Percentiles rank a stretch among this genome's conserved stretches.
These are phyloP conservation scores for Leptodactylus fuscus DNA, from an alignment of 2,113 vertebrate genomes.

Conservation along the genomic window DNA sequence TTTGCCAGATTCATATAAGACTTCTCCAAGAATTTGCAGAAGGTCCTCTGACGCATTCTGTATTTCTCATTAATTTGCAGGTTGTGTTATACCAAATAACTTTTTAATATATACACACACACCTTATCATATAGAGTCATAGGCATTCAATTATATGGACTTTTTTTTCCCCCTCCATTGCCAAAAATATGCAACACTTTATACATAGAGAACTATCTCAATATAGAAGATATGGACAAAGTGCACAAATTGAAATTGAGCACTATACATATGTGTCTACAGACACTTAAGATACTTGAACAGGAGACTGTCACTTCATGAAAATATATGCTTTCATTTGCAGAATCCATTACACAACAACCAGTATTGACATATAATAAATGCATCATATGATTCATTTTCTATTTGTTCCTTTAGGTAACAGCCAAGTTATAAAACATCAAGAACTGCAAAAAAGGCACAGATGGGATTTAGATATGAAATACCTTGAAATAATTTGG, in stretches of 20 bases:
- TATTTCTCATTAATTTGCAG: too few relatives aligned
- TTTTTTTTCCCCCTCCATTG: neutral
- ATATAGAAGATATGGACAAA: slow-evolving; percentile 21
- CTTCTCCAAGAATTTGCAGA: too few relatives aligned
- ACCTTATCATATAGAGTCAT: too few relatives aligned
- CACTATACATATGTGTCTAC: slow-evolving; percentile 19
- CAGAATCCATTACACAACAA: slow-evolving; percentile 14
- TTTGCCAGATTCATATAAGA: too few relatives aligned
- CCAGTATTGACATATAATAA: neutral
- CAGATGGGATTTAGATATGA: neutral
- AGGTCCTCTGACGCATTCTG: too few relatives aligned
- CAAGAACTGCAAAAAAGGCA: slow-evolving; percentile 23
- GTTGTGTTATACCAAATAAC: too few relatives aligned
- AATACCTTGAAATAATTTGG: neutral
- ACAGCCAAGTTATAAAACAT: slow-evolving; percentile 15
- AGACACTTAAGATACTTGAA: slow-evolving; percentile 10
- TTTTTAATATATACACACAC: too few relatives aligned
- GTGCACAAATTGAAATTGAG: slow-evolving; percentile 20
- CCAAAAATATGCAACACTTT: slow-evolving; percentile 49
- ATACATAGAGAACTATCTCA: slow-evolving; percentile 26
- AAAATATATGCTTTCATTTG: slow-evolving; percentile 30
- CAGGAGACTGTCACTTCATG: neutral
- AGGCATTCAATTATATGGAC: neutral
- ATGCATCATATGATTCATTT: slow-evolving; percentile 4
- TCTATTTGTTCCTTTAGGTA: slow-evolving; percentile 11